These are phyloP conservation scores for Sarcophaga rosellei DNA, from an alignment of 2,888 invertebrate genomes.

Conservation along the genomic window DNA sequence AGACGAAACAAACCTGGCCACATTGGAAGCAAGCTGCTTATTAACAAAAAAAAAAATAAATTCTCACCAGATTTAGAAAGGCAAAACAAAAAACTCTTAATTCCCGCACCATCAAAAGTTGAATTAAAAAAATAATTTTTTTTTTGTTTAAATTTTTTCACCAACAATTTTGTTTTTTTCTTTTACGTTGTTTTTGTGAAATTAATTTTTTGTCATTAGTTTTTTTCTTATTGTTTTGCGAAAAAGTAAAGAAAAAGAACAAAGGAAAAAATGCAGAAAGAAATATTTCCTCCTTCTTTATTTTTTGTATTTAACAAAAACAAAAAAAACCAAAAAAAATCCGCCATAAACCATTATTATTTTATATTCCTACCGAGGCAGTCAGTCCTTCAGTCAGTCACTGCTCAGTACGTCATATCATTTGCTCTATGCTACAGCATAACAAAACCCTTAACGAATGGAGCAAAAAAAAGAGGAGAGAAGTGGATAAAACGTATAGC, in stretches of 20 bases:
- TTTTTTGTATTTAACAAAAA: not conserved
- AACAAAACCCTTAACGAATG: not conserved
- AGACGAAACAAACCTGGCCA: no score
- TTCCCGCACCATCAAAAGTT: not conserved
- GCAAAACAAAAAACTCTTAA: no score
- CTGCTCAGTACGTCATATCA: not conserved
- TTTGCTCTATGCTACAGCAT: not conserved
- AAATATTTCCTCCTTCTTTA: slow-evolving; percentile 22
- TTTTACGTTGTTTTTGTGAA: slow-evolving; percentile 8
- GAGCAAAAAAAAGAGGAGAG: not conserved
- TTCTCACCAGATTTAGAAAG: no score
- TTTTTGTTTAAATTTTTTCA: not conserved
- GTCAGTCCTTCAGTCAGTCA: not conserved
- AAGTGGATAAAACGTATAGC: not conserved
- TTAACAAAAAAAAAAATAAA: no score
- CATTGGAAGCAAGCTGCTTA: no score
- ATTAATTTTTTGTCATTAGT: slow-evolving; percentile 39
- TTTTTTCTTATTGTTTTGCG: slow-evolving; percentile 32
- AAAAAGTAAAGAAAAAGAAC: slow-evolving; percentile 4
- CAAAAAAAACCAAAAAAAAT: not conserved
- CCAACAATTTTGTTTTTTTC: not conserved
- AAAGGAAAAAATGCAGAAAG: slow-evolving; percentile 8
- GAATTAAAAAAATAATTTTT: not conserved
- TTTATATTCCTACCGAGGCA: not conserved
- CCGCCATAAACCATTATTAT: slow-evolving; percentile 17